Evolutionary conservation across 2,113 vertebrate genomes (phyloP), one percentile per base, ranked within the genome.

Genomic region (Chunga burmeisteri): DNA sequence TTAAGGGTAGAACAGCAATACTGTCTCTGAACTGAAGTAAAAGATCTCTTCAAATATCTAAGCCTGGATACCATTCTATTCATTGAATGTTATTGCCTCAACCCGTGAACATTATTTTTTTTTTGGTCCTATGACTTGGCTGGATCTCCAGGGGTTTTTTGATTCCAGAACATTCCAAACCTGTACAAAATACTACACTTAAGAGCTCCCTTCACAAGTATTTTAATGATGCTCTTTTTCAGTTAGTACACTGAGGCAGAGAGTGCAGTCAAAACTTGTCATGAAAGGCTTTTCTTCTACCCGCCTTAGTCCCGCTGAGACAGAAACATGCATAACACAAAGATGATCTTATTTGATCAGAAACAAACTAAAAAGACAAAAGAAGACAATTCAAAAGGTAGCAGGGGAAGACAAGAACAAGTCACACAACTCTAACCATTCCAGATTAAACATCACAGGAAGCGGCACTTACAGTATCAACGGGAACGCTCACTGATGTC

Each of bases 321-420:
- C 30, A 93, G 80, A 62, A 97, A 96, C 50, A 87, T 3, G 30
- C 29, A 9, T 22, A 96, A 70, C 78, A 92, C 55, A 96, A 88
- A 88, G 63, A 87, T 87, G 42, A 80, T 61, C 81, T 85, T 90
- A 83, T 91, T 82, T 94, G 71, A 96, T 95, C 61, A 94, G 68
- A 94, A 95, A 84, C 65, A 71, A 87, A 66, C 82, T 52, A 22
- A 55, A 70, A 38, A 58, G 36, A 82, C 49, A 74, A 67, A 92
- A 75, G 34, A 67, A 1, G 7, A 62, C 42, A 71, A 93, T 46
- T 93, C 72, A 30, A 88, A 82, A 85, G 38, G 29, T 40, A 71
- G 14, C 0, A 1, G 0, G 11, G 25, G 17, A 58, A 59, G 78
- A 78, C 56, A 36, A 71, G 47, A 90, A 25, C 46, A 63, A 68